Base-by-base conservation (phyloP, 2,888 invertebrate genomes). In the Auanema freiburgensis region DNA sequence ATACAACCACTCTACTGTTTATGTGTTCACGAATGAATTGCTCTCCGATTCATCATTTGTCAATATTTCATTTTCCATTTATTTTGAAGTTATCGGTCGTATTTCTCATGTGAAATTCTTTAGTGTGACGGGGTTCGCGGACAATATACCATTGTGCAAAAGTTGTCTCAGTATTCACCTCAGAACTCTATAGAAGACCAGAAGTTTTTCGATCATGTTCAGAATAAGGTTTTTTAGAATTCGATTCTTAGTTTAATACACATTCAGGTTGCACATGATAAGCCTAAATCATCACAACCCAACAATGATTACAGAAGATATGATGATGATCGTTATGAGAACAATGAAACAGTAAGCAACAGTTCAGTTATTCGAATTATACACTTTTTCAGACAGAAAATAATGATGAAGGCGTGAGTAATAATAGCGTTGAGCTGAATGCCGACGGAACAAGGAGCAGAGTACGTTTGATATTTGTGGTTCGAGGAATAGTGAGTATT, bases 91-190 rank as follows among this genome's bases (percentile, higher is more conserved):
- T 21, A 16, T 46, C 46, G 16, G 46, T 21, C 21, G 46, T 46
- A 5, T 21, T 18, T 46, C 46, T 46, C 3, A 16, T 18, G 10
- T 3, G 3, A 3, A 5, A 18, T 46, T 18, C 46, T 74, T 69
- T 46, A 79, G 77, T 81, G 81, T 62, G 77, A 79, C 62, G 79
- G 79, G 1, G 66, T 74, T 10, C 69, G 77, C 2, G 66, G 68
- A 8, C 65, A 70, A 12, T 80, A 71, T 65, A 33, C 54, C 0
- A 63, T 66, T 33, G 72, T 78, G 1, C 60, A 59, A 2, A 66
- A 65, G 23, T 41, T 71, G 2, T 74, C 76, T 0, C 65, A 74
- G n/a, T 78, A 68, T 42, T 67, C 66, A 42, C 46, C 63, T 1
- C 49, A 59, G 24, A 71, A 66, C 18, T 74, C 74, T 2, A 65